Conservation (phyloP, 37 sponge, comb jelly and placozoan genomes). For the Corticium candelabrum region DNA sequence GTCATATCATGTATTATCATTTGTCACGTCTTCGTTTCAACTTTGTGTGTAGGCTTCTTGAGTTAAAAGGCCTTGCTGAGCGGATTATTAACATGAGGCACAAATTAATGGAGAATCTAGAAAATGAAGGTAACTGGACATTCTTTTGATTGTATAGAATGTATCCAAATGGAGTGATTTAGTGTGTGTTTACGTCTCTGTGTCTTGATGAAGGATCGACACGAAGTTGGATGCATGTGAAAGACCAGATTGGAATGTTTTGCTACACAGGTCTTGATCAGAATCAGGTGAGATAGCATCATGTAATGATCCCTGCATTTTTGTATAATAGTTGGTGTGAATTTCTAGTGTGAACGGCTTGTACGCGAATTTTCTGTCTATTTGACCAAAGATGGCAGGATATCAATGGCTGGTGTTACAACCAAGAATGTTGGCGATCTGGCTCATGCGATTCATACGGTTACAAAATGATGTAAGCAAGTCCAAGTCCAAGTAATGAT, state of each 20-base stretch:
- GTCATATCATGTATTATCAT: too few species aligned
- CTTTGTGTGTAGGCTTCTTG: slow-evolving; percentile 45
- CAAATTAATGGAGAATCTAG: slow-evolving; percentile 44
- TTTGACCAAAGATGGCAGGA: slow-evolving; percentile 93
- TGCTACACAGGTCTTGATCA: slow-evolving; percentile 71
- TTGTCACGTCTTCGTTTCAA: too few species aligned
- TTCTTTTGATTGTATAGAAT: background rate
- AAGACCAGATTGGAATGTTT: slow-evolving; percentile 97
- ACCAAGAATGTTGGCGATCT: slow-evolving; percentile 80
- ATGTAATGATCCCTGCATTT: background rate
- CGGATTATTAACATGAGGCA: slow-evolving; percentile 77
- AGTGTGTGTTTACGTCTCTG: background rate
- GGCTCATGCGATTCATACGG: slow-evolving; percentile 76
- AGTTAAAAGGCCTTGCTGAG: slow-evolving; percentile 87
- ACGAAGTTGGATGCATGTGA: slow-evolving; percentile 82
- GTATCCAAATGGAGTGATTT: background rate
- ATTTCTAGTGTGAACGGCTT: slow-evolving; percentile 55
- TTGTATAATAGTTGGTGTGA: too few species aligned
- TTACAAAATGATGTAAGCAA: slow-evolving; percentile 20
- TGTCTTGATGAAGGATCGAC: slow-evolving; percentile 45
- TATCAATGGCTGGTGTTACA: slow-evolving; percentile 76
- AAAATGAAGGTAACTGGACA: slow-evolving; percentile 37
- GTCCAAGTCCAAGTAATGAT: too few species aligned
- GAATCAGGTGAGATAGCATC: slow-evolving; percentile 32
- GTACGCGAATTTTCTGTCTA: slow-evolving; percentile 67